These are phyloP conservation scores for Hanleya hanleyi DNA, from an alignment of 2,888 invertebrate genomes.

Conservation along the genomic window DNA sequence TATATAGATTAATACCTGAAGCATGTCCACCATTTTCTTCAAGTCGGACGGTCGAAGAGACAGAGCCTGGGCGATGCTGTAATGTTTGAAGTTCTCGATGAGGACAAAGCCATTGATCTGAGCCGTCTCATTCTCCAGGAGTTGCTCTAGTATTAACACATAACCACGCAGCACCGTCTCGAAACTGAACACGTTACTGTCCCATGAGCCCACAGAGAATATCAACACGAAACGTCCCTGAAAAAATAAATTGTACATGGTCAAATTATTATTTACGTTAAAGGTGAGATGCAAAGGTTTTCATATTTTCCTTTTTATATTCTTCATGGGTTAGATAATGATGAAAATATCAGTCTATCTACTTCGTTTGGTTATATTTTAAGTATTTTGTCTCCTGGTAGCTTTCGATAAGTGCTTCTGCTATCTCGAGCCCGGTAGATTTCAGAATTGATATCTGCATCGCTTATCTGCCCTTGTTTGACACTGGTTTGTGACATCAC, in stretches of 20 bases:
- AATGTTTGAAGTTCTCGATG: constrained; percentile 8
- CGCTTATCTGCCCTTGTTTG: no score
- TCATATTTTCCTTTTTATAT: no score
- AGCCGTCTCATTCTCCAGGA: constrained; percentile 7
- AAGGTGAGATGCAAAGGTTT: no score
- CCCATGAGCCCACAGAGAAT: background rate
- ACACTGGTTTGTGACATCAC: no score
- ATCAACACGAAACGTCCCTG: constrained; percentile 4
- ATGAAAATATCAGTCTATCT: no score
- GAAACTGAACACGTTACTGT: background rate
- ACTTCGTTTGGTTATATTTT: no score
- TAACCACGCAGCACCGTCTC: constrained; percentile 7
- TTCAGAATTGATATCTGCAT: no score
- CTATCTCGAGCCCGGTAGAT: no score
- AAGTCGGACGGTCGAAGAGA: background rate
- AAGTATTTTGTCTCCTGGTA: no score
- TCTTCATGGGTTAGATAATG: no score
- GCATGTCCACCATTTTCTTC: constrained; percentile 13
- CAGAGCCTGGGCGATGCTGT: constrained; percentile 2
- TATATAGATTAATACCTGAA: background rate
- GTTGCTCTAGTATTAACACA: constrained; percentile 1
- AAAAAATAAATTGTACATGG: background rate
- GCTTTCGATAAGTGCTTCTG: no score
- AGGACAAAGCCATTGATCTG: constrained; percentile 12
- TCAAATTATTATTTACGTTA: no score